phyloP scores from a whole-genome alignment of 2,888 invertebrate genomes.

The Neuroscelio doddi region DNA sequence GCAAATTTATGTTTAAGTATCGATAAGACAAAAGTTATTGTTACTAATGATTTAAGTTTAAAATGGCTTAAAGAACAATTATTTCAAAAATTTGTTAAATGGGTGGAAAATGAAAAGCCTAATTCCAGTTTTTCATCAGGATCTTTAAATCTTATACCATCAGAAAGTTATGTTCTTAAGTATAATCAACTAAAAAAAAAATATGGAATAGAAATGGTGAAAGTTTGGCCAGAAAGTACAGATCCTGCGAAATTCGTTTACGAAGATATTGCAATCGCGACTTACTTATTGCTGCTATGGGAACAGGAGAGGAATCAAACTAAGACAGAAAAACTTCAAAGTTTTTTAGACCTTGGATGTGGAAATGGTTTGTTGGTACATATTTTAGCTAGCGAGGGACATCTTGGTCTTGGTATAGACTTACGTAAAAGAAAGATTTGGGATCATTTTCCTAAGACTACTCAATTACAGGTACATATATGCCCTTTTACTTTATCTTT shows the following conservation, averaged over 20 bases:
- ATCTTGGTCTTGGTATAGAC: slow-evolving; percentile 87
- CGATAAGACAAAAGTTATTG: slow-evolving; percentile 11
- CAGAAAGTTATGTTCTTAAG: slow-evolving; percentile 80
- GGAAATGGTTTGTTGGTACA: slow-evolving; percentile 96
- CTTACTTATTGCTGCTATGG: slow-evolving; percentile 90
- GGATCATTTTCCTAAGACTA: slow-evolving; percentile 81
- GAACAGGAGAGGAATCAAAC: slow-evolving; percentile 74
- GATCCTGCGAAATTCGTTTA: slow-evolving; percentile 96
- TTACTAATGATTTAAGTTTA: slow-evolving; percentile 47
- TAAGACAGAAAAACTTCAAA: slow-evolving; percentile 71
- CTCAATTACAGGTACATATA: slow-evolving; percentile 78
- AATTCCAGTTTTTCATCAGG: slow-evolving; percentile 52
- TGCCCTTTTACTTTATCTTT: too few species aligned
- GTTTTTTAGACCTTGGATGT: slow-evolving; percentile 96
- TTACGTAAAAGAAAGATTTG: slow-evolving; percentile 90
- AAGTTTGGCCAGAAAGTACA: slow-evolving; percentile 94
- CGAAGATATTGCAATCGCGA: slow-evolving; percentile 96
- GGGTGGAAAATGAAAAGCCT: slow-evolving; percentile 74
- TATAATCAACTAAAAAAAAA: slow-evolving; percentile 85
- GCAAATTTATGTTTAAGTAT: slow-evolving; percentile 41
- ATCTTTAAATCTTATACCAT: slow-evolving; percentile 80
- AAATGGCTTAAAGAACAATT: slow-evolving; percentile 76
- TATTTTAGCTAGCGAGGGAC: slow-evolving; percentile 89
- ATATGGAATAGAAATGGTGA: slow-evolving; percentile 83
- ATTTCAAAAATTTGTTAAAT: slow-evolving; percentile 77